A percentile compares a stretch with the other conserved stretches of the same genome.
Evolutionary conservation across 1,140 invertebrate species (phyloP).

Genomic region (Caenorhabditis tropicalis): DNA sequence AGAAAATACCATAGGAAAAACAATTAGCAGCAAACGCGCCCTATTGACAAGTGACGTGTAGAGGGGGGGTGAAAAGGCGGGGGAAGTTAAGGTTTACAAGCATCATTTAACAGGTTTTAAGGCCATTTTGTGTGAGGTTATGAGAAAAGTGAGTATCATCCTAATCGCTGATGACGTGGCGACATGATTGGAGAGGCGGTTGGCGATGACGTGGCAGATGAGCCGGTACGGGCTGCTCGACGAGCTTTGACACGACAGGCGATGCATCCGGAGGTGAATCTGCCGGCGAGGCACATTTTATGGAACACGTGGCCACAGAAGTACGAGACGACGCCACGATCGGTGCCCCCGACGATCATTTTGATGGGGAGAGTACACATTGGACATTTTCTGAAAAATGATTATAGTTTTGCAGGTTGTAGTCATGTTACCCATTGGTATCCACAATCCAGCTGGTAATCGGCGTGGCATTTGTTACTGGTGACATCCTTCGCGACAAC

Average conservation of each 20-base stretch:
- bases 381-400: background rate
- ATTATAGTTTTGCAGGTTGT: background rate
- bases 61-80: background rate
- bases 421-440: background rate
- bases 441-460: slow-evolving; percentile 27
- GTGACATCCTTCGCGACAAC: no score
- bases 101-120: background rate
- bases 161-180: background rate
- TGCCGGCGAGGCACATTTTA: background rate
- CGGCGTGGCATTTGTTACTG: background rate
- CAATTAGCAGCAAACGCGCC: background rate
- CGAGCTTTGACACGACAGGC: background rate
- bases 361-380: background rate
- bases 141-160: background rate
- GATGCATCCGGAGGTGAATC: background rate
- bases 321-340: background rate
- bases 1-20: background rate
- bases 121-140: no score
- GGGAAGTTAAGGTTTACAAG: background rate
- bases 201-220: background rate
- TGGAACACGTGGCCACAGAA: slow-evolving; percentile 13
- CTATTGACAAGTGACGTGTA: background rate
- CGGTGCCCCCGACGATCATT: background rate
- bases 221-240: background rate
- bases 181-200: background rate